Base-by-base conservation (phyloP, 1,140 invertebrate species). In the Drosophila pachea region DNA sequence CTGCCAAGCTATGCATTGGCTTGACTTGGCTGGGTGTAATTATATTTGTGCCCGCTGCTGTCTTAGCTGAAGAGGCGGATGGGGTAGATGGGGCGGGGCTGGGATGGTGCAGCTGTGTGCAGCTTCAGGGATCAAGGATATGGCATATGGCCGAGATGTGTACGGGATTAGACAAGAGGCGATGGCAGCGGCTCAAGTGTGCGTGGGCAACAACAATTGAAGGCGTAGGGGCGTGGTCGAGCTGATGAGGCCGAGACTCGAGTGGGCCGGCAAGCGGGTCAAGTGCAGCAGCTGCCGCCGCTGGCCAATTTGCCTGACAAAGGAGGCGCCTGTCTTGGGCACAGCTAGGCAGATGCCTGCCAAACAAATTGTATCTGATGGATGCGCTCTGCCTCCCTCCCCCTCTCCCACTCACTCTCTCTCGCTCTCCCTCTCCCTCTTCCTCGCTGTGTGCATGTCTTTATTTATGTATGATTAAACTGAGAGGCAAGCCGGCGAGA, bases 181-280 rank as follows among this genome's bases (percentile, higher is more conserved):
- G 9, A 9, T 16, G 14, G 12, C 2, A 29, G 35, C 36, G 63
- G 42, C 65, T 72, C 49, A 64, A 78, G 76, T 79, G 76, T 79
- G 77, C 59, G 68, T 76, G 74, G 67, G n/a, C n/a, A n/a, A n/a
- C 81, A 76, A 76, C 79, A 79, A 83, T 73, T 70, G 72, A 73
- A 70, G 56, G 38, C 45, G 66, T 50, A 62, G 62, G 68, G 43
- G 16, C 48, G 56, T 68, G 66, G 64, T 29, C 54, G 40, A 53
- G 16, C 77, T 78, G 79, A 86, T 86, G 81, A 86, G 79, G 60
- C 79, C 84, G 47, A n/a, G n/a, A n/a, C 76, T 84, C 73, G 68
- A 84, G 79, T 79, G 75, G 58, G 53, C 8, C 22, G 31, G 36
- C 48, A 61, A 49, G 73, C 64, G 71, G 79, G 81, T 81, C 79